phyloP scores from a whole-genome alignment of 2,113 vertebrate genomes.

The Puffinus mauretanicus region DNA sequence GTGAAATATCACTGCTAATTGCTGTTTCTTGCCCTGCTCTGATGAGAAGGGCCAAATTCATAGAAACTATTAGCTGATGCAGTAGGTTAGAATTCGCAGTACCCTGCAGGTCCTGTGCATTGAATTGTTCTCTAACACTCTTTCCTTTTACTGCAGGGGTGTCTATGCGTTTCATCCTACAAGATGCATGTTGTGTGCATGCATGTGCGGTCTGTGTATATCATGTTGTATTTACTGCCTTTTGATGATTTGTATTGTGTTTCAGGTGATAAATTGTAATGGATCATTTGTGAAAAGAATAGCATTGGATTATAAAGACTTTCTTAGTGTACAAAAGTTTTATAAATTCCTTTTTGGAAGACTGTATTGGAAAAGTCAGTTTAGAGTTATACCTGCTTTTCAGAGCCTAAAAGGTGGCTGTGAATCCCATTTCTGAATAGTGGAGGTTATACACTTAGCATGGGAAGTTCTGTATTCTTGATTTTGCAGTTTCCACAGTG shows the following conservation, averaged over 20 bases:
- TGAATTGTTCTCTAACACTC: neutral
- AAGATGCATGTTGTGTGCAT: neutral
- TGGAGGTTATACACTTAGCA: neutral
- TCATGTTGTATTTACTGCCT: neutral
- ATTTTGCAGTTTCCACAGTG: neutral
- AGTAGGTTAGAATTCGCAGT: neutral
- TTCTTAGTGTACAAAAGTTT: neutral
- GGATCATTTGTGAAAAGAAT: neutral
- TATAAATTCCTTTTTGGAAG: neutral
- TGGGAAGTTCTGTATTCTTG: neutral
- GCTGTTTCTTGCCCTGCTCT: neutral
- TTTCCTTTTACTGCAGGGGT: neutral
- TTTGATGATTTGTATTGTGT: neutral
- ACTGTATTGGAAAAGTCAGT: neutral
- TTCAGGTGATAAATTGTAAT: neutral
- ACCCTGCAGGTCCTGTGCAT: neutral
- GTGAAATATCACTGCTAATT: slow-evolving; percentile 1
- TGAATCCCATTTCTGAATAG: neutral
- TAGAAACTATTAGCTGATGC: neutral
- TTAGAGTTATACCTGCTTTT: neutral
- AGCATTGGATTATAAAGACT: neutral
- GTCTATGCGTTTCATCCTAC: neutral
- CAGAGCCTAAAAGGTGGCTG: neutral
- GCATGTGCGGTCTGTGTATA: neutral
- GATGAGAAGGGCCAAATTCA: neutral